Evolutionary conservation across 2,113 vertebrate species (phyloP), one percentile per base, ranked within the genome.

Genomic region (Cettia cetti): DNA sequence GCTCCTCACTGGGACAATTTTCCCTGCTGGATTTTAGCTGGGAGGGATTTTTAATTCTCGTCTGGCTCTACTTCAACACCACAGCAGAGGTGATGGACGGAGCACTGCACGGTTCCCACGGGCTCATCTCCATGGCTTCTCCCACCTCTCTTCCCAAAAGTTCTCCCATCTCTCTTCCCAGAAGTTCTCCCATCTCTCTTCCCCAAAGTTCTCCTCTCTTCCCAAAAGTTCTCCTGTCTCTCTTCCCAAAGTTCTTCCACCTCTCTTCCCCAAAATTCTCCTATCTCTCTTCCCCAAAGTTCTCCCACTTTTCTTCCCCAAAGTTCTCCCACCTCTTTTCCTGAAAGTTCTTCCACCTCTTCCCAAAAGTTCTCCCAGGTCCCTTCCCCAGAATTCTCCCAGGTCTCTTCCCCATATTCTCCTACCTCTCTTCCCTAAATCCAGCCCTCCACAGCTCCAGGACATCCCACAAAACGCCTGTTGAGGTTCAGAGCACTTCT

Each of bases 81-180:
- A 6, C n/a, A 9, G 4, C 13, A 3, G 53, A 59, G 40, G 18
- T 2, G 13, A 53, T 4, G 0, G 30, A 7, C 1, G 1, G 5
- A 66, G 35, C 40, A 3, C 13, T 7, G 44, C 39, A 19, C 2
- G 1, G 22, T 5, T 22, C 69, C 60, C 22, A 17, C 0, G 18
- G 39, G 17, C 15, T 53, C 86, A 35, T 28, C 42, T 42, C 44
- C 35, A 9, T 0, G 17, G 52, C 27, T 61, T 24, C 35, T 24
- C 20, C 15, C 19, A 54, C 9, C 16, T 9, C 42, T n/a, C 22
- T 24, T 45, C 15, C 15, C 4, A 20, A 13, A 45, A 65, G 4
- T 31, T n/a, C 15, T 33, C 20, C 7, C 14, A 11, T 1, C 22
- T 45, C 31, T 66, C 11, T 19, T 66, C 63, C 30, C 31, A 9